phyloP scores from a whole-genome alignment of 2,113 vertebrate genomes.

The Podiceps cristatus region DNA sequence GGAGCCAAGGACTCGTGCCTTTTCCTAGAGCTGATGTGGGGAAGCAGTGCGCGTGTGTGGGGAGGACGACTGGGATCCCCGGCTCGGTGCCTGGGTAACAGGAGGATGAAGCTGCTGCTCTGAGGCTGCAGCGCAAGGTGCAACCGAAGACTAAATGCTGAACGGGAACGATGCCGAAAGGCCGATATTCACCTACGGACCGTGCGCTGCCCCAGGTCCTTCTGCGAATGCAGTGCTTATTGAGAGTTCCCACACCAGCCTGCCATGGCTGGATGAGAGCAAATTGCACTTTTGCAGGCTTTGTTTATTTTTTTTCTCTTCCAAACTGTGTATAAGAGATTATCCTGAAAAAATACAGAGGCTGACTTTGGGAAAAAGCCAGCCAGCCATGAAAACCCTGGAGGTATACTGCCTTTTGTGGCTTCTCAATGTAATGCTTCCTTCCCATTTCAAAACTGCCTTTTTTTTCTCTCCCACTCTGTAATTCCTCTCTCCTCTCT shows the following conservation, averaged over 20 bases:
- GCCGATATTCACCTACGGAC: fast-evolving
- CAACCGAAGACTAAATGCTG: background rate
- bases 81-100: background rate
- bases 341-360: too few relatives aligned
- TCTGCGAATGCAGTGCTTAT: fast-evolving
- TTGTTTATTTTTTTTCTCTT: background rate
- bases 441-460: background rate
- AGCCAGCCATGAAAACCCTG: background rate
- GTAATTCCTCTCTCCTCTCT: background rate
- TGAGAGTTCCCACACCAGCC: background rate
- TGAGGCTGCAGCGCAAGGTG: background rate
- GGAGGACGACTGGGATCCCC: background rate
- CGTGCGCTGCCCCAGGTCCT: background rate
- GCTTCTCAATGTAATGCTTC: too few relatives aligned
- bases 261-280: background rate
- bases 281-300: background rate
- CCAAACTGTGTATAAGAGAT: background rate
- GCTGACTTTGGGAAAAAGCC: background rate
- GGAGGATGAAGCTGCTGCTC: background rate
- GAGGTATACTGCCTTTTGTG: background rate
- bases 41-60: background rate
- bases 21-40: background rate
- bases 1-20: background rate
- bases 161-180: background rate
- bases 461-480: background rate